Base-by-base conservation (phyloP, 2,797 vertebrate species). In the Cephalopachus bancanus region DNA sequence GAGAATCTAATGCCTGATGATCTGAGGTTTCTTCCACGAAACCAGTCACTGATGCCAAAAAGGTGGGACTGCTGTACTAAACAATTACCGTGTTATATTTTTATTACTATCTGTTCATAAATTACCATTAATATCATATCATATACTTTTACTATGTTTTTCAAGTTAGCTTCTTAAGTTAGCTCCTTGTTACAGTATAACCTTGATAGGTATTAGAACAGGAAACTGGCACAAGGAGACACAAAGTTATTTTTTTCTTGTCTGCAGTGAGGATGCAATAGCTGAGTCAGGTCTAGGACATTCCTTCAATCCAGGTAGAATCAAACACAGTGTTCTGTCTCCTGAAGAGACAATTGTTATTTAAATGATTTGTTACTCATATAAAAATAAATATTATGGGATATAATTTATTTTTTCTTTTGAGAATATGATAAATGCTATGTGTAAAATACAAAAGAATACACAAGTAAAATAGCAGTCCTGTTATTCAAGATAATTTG, bases 371-470 rank as follows among this genome's bases (percentile, higher is more conserved):
- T 91, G 44, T 83, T 53, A 85, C 4, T 49, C 51, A 65, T 59
- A 64, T 14, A 44, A 94, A 89, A 92, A 83, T 87, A 79, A 60
- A 93, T 88, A 33, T 94, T n/a, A 76, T 84, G 10, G 17, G 0
- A 62, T 78, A 80, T 19, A 8, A 60, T 51, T 92, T 22, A 89
- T 51, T 90, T 93, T 91, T 93, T 87, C 51, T 95, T 90, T 65
- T 30, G 9, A 75, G 44, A 96, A 91, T 53, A 10, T 57, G 51
- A 79, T 93, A 90, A 83, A 33, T 87, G 12, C 64, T 74, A 5
- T 71, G 33, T 85, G 59, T 11, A 93, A 83, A 60, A 60, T 75
- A 84, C 1, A 76, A 33, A 88, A 84, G 15, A 86, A 74, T 9
- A 71, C 3, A 81, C 83, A 11, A 91, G 80, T 67, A 89, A 83